These are phyloP conservation scores for Dipodomys merriami DNA, from an alignment of 2,113 vertebrate species.

Conservation along the genomic window DNA sequence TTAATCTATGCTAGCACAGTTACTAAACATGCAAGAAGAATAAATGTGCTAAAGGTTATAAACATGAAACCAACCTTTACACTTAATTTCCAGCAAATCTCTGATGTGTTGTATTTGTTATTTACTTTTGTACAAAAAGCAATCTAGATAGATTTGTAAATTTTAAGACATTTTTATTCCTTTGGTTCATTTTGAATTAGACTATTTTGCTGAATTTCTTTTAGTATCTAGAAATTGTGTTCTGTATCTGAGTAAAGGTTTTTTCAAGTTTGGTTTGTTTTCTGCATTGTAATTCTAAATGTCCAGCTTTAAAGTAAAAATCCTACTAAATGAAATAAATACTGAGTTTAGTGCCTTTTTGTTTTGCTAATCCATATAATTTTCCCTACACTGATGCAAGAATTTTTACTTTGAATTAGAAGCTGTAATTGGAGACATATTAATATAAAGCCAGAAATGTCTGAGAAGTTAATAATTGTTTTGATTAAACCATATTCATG, in stretches of 20 bases:
- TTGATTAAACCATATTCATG: conserved; percentile 66
- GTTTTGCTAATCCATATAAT: background rate
- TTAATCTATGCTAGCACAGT: background rate
- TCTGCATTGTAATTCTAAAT: background rate
- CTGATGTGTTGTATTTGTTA: background rate
- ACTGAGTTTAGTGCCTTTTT: conserved; percentile 38
- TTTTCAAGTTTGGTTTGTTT: background rate
- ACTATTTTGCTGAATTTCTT: background rate
- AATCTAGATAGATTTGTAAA: background rate
- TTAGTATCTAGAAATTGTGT: background rate
- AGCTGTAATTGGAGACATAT: conserved; percentile 40
- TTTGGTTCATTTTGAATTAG: background rate
- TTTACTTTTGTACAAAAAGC: background rate
- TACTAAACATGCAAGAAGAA: conserved; percentile 2
- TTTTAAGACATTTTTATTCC: background rate
- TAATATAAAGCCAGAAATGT: conserved; percentile 55
- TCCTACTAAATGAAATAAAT: background rate
- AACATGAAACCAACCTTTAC: background rate
- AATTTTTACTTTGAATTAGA: conserved; percentile 51
- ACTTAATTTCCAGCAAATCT: background rate
- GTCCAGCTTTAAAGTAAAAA: background rate
- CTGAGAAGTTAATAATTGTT: conserved; percentile 72
- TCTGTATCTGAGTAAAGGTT: background rate
- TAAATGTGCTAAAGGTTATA: background rate
- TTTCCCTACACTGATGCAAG: conserved; percentile 12